Percentiles rank a stretch among this genome's conserved stretches.
These are phyloP conservation scores for Hexactinellida sp. DNA, from an alignment of 37 sponge, comb jelly and placozoan species.

Conservation along the genomic window DNA sequence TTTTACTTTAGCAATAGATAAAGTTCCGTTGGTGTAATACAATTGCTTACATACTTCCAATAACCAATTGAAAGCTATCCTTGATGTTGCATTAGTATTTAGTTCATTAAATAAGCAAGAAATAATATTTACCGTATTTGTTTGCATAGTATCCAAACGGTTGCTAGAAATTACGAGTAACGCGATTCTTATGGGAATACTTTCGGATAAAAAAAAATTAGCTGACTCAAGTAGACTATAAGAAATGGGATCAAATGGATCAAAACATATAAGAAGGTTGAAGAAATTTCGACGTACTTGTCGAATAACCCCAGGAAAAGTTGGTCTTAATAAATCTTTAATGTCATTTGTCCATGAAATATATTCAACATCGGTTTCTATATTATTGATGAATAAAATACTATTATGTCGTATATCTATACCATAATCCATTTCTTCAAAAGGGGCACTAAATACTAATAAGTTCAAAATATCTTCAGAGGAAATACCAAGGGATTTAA, in stretches of 20 bases:
- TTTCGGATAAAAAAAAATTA: neutral
- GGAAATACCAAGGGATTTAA: neutral
- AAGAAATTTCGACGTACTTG: slow-evolving; percentile 73
- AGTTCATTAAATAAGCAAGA: neutral
- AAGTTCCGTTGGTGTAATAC: neutral
- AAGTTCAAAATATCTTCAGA: neutral
- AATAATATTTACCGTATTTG: neutral
- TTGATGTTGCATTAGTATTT: neutral
- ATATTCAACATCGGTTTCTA: slow-evolving; percentile 66
- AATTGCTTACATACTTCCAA: neutral
- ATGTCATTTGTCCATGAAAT: slow-evolving; percentile 54
- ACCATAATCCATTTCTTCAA: neutral
- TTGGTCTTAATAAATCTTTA: slow-evolving; percentile 50
- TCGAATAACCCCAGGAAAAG: slow-evolving; percentile 72
- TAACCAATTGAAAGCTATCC: neutral
- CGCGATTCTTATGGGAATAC: slow-evolving; percentile 31
- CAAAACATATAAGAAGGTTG: slow-evolving; percentile 38
- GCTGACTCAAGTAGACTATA: neutral
- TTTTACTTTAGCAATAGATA: neutral
- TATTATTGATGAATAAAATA: slow-evolving; percentile 62
- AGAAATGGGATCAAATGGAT: neutral
- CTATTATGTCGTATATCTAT: neutral
- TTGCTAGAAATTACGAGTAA: slow-evolving; percentile 27
- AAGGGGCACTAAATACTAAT: neutral
- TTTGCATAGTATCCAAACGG: neutral